Base-by-base conservation (phyloP, 2,113 vertebrate species). In the Chelonoidis abingdonii region DNA sequence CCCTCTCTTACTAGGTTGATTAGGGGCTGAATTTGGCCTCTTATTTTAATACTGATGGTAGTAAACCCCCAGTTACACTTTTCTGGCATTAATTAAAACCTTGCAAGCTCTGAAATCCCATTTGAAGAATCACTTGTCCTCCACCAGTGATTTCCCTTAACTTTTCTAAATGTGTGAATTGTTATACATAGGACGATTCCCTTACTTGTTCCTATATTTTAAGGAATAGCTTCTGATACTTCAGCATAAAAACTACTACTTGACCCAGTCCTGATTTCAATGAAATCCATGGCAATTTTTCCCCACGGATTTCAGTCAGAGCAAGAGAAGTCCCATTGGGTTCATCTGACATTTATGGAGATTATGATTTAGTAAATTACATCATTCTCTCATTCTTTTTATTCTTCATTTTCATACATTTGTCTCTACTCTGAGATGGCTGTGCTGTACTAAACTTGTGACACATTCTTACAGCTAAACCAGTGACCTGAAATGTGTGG, bases 381-480 rank as follows among this genome's bases (percentile, higher is more conserved):
- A 89, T 69, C 1, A 3, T 83, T 85, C n/a, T 76, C 14, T 65
- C 16, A 17, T 8, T 53, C 5, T 3, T 3, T 0, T 29, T 93
- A 84, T 53, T 82, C 5, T 27, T 38, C 16, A 19, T 38, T 72
- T 94, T 78, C 75, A 38, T 91, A 35, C 44, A 78, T 85, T 82
- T 21, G 8, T 22, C 21, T 81, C 35, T 54, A 24, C 8, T 54
- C 52, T 81, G 52, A 72, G 52, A 49, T 54, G 80, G 11, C 31
- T 16, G 1, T 72, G n/a, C 65, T 72, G 19, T 69, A 72, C 65
- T 72, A 38, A 72, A 72, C 41, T 78, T 89, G 84, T 92, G 79
- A 79, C 13, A 83, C 9, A 91, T 84, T 53, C 35, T 72, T 75
- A 91, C 35, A 95, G 44, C 25, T 57, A 93, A 88, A 92, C 44